Evolutionary conservation across 2,888 invertebrate genomes (phyloP), one percentile per base, ranked within the genome.

Genomic region (Caprella mutica): DNA sequence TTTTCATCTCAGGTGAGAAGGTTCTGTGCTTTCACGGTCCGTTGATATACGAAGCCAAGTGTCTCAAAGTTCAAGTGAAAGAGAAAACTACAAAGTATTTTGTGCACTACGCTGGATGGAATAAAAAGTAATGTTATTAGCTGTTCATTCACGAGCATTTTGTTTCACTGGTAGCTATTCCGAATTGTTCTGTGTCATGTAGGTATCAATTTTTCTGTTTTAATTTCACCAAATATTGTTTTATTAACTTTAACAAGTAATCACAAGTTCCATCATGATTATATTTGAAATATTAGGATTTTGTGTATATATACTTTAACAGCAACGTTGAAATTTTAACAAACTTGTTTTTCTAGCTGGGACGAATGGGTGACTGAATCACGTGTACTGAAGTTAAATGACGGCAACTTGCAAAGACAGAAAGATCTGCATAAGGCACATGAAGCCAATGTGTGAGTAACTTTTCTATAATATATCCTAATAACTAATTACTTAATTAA

Each of bases 41-140:
- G 3, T 77, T 94, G 27, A 86, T 96, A 67, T 96, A 96, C 72
- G 94, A 96, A 77, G 94, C 93, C 35, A 96, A 96, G 81, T 91
- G 92, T 71, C 78, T 94, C 26, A 90, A 89, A 75, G 81, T 83
- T 54, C 77, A 85, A 65, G 81, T 83, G 2, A 89, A 88, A 72
- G 90, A 91, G 68, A 90, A 90, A 73, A 83, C 84, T 73, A 79
- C 88, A 6, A 83, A 87, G 70, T 94, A 94, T 75, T 83, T 89
- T 60, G 91, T 96, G 66, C 96, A 96, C 74, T 96, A 96, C 73
- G 91, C 91, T 66, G 94, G 94, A 2, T 96, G 96, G 96, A 96
- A 92, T 72, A 96, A 94, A 77, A 94, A 90, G 91, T 93, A 78
- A 69, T 70, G 68, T 27, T 67, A 71, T 69, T 77, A 19, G 8